A percentile compares a stretch with the other conserved stretches of the same genome.
Conservation (phyloP, 2,113 vertebrate species). For the Notechis scutatus region DNA sequence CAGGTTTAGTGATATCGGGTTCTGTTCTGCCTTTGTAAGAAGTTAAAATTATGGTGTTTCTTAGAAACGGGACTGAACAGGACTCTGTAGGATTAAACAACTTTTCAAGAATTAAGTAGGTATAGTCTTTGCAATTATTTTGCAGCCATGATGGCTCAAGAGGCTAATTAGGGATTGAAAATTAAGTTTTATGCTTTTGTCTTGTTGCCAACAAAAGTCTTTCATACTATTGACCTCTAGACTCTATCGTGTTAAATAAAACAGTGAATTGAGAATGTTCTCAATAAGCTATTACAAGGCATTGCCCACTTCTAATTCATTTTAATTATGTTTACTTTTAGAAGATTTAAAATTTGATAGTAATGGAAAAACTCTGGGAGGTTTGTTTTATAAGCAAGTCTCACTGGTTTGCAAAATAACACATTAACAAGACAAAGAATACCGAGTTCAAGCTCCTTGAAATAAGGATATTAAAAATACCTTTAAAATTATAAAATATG, state of each 20-base stretch:
- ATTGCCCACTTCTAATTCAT: constrained; percentile 8
- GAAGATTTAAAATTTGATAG: not conserved
- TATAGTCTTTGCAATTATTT: constrained; percentile 8
- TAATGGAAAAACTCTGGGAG: not conserved
- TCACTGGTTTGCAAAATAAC: not conserved
- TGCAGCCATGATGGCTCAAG: constrained; percentile 16
- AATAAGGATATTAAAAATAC: not conserved
- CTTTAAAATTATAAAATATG: not conserved
- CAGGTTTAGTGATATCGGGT: not conserved
- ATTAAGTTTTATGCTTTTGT: constrained; percentile 14
- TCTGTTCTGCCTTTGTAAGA: not conserved
- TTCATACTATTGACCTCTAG: constrained; percentile 14
- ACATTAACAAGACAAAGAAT: not conserved
- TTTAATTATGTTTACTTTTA: constrained; percentile 14
- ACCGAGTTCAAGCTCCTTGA: not conserved
- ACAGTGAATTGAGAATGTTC: not conserved
- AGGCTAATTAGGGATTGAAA: constrained; percentile 29
- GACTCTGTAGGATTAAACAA: not conserved
- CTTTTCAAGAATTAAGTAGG: not conserved
- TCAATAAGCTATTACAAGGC: not conserved
- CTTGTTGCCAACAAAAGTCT: constrained; percentile 3
- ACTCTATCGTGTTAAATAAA: constrained; percentile 23
- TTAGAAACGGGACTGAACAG: not conserved
- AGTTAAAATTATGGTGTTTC: not conserved
- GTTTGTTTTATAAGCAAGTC: not conserved